Percentiles rank a stretch among this genome's conserved stretches.
These are phyloP conservation scores for Platycheirus rosarum DNA, from an alignment of 2,888 invertebrate genomes.

Conservation along the genomic window DNA sequence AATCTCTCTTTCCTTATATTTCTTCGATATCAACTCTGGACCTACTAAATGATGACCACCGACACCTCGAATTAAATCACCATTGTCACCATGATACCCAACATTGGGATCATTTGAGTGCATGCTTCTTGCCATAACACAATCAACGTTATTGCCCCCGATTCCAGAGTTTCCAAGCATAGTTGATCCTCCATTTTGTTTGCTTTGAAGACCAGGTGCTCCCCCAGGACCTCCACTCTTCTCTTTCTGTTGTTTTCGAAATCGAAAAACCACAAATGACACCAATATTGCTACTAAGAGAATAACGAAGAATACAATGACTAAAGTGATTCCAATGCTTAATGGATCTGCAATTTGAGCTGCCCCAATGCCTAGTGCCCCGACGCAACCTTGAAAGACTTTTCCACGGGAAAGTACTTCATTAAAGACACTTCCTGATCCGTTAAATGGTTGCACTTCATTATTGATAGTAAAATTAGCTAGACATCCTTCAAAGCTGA, in stretches of 20 bases:
- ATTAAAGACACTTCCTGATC: conserved; percentile 91
- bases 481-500: conserved; percentile 94
- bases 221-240: conserved; percentile 88
- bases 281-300: conserved; percentile 93
- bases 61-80: conserved; percentile 89
- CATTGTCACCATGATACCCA: conserved; percentile 88
- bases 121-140: conserved; percentile 87
- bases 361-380: conserved; percentile 89
- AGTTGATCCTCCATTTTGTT: conserved; percentile 87
- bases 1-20: conserved; percentile 93
- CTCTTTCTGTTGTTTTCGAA: conserved; percentile 93
- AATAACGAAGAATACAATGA: conserved; percentile 96
- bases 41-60: conserved; percentile 90
- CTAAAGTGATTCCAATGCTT: conserved; percentile 95
- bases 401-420: conserved; percentile 89
- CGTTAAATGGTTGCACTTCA: conserved; percentile 94
- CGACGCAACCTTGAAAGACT: conserved; percentile 89
- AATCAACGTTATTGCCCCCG: conserved; percentile 87
- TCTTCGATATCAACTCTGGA: conserved; percentile 93
- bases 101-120: conserved; percentile 88
- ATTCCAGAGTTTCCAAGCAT: conserved; percentile 88
- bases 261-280: conserved; percentile 95
- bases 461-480: conserved; percentile 94
- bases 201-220: conserved; percentile 88
- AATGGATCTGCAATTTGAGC: conserved; percentile 92